These are phyloP conservation scores for Ploceus nigricollis DNA, from an alignment of 2,113 vertebrate species.

Conservation along the genomic window DNA sequence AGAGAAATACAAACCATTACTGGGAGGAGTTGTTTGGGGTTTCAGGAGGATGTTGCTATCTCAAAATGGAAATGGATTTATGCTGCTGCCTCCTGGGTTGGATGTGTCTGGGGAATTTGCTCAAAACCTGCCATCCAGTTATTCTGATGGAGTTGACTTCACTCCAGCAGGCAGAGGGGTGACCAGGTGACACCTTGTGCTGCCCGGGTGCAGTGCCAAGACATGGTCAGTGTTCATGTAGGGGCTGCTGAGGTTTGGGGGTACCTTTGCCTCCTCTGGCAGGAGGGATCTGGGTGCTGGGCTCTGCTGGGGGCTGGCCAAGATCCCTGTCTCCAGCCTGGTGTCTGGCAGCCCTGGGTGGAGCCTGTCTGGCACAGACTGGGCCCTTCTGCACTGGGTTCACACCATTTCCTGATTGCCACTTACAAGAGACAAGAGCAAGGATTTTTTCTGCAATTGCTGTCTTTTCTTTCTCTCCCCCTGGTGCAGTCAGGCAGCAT, in stretches of 20 bases:
- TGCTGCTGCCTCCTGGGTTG: not conserved
- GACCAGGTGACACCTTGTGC: not conserved
- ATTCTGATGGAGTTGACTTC: not conserved
- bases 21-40: not conserved
- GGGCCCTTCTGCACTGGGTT: not conserved
- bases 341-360: not conserved
- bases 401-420: not conserved
- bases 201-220: not conserved
- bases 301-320: not conserved
- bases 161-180: not conserved
- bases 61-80: not conserved
- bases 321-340: not conserved
- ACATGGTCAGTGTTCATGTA: fast-evolving
- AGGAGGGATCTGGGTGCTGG: not conserved
- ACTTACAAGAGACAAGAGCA: not conserved
- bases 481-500: not conserved
- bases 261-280: not conserved
- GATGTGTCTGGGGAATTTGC: not conserved
- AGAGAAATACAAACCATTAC: not conserved
- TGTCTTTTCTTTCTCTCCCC: not conserved
- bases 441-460: not conserved
- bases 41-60: not conserved
- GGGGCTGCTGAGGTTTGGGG: not conserved
- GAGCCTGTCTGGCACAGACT: not conserved
- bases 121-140: not conserved